phyloP scores from a whole-genome alignment of 2,888 invertebrate genomes.

The Kuschelorhynchus macadamiae region DNA sequence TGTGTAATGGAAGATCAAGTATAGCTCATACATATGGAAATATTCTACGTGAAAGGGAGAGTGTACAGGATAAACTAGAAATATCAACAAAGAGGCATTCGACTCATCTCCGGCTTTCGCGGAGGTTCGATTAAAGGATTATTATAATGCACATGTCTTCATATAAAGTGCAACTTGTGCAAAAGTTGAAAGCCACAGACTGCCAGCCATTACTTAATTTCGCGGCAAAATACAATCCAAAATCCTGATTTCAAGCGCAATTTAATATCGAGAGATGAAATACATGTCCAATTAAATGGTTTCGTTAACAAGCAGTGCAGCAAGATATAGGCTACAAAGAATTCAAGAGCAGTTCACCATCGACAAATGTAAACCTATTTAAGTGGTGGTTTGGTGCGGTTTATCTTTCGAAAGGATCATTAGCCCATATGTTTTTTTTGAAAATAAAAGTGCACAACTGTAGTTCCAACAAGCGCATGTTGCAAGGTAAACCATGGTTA shows the following conservation, averaged over 20 bases:
- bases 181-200: slow-evolving; percentile 39
- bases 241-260: too few species aligned
- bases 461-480: not conserved
- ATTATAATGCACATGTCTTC: not conserved
- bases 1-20: slow-evolving; percentile 18
- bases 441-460: not conserved
- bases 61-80: not conserved
- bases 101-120: slow-evolving; percentile 6
- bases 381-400: slow-evolving; percentile 10
- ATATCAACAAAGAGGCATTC: not conserved
- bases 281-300: slow-evolving; percentile 40
- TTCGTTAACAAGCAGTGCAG: slow-evolving; percentile 57
- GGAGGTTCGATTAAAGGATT: slow-evolving; percentile 12
- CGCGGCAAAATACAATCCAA: slow-evolving; percentile 16
- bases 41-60: slow-evolving; percentile 14
- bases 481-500: not conserved
- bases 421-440: too few species aligned
- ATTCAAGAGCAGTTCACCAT: slow-evolving; percentile 53
- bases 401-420: too few species aligned
- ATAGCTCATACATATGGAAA: slow-evolving; percentile 1
- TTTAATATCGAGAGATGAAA: slow-evolving; percentile 4
- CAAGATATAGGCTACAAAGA: slow-evolving; percentile 56
- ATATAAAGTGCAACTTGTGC: slow-evolving; percentile 45
- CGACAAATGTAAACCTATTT: slow-evolving; percentile 39
- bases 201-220: slow-evolving; percentile 9